A percentile compares a stretch with the other conserved stretches of the same genome.
Conservation (phyloP, 2,888 invertebrate genomes). For the Thera britannica region DNA sequence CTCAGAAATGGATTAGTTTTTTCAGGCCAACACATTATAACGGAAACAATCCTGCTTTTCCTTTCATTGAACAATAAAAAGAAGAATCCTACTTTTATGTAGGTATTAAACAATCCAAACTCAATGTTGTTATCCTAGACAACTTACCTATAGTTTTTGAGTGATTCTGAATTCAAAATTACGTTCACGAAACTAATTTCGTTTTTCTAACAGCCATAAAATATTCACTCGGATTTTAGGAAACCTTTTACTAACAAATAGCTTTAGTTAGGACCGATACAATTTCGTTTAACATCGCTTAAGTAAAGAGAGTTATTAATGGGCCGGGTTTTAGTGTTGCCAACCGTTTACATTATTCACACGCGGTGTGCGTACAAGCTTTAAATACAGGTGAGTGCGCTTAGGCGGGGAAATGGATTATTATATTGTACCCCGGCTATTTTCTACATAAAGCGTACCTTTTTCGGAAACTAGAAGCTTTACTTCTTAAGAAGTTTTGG, state of each 20-base stretch:
- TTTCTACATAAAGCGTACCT: conserved; percentile 24
- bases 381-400: conserved; percentile 37
- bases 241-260: conserved; percentile 18
- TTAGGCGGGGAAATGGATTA: conserved; percentile 39
- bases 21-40: conserved; percentile 28
- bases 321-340: conserved; percentile 48
- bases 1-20: conserved; percentile 39
- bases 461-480: conserved; percentile 16
- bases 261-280: conserved; percentile 28
- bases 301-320: conserved; percentile 51
- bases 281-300: conserved; percentile 39
- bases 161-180: too few relatives aligned
- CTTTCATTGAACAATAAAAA: too few relatives aligned
- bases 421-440: conserved; percentile 33
- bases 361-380: conserved; percentile 38
- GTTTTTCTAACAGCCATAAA: not conserved
- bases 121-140: not conserved
- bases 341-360: conserved; percentile 54
- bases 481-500: not conserved
- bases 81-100: conserved; percentile 17
- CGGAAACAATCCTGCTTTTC: conserved; percentile 21
- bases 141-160: too few relatives aligned
- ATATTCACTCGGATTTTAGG: not conserved
- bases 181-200: too few relatives aligned
- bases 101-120: not conserved